A percentile compares a stretch with the other conserved stretches of the same genome.
Conservation (phyloP, 1,140 invertebrate species). For the Penaeus chinensis region DNA sequence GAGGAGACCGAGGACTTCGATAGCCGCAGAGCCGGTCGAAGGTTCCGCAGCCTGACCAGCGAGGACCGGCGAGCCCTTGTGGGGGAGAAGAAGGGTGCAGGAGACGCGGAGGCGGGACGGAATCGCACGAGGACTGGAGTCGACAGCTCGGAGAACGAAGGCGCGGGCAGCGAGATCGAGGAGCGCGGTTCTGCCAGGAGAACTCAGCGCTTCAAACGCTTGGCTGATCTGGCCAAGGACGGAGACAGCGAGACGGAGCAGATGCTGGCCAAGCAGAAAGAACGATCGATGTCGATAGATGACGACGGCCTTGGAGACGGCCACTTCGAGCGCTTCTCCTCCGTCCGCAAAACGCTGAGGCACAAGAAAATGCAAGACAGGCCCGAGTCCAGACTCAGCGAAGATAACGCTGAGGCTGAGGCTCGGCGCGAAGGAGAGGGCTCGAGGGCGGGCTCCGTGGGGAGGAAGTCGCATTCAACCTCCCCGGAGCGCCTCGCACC, state of each 20-base stretch:
- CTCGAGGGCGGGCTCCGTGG: neutral
- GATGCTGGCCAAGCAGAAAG: conserved; percentile 58
- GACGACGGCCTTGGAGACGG: conserved; percentile 72
- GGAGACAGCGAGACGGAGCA: conserved; percentile 62
- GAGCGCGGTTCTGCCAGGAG: conserved; percentile 52
- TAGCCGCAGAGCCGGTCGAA: conserved; percentile 35
- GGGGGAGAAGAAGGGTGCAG: conserved; percentile 27
- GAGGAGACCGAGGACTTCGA: conserved; percentile 45
- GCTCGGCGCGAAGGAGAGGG: neutral
- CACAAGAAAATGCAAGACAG: conserved; percentile 80
- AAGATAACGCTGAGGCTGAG: conserved; percentile 38
- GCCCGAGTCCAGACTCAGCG: conserved; percentile 34
- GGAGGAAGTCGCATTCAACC: conserved; percentile 29
- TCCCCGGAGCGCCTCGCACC: conserved; percentile 36
- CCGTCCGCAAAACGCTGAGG: conserved; percentile 81
- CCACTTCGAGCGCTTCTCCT: conserved; percentile 86
- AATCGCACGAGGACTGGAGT: conserved; percentile 13
- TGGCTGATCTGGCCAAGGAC: conserved; percentile 64
- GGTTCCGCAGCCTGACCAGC: conserved; percentile 53
- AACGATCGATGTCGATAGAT: conserved; percentile 23
- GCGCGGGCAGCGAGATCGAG: conserved; percentile 49
- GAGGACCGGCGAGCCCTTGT: conserved; percentile 47
- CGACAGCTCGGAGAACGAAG: conserved; percentile 59
- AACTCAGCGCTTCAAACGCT: conserved; percentile 55
- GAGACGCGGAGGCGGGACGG: neutral